These are phyloP conservation scores for Microtus ochrogaster DNA, from an alignment of 2,113 vertebrate species.

Conservation along the genomic window DNA sequence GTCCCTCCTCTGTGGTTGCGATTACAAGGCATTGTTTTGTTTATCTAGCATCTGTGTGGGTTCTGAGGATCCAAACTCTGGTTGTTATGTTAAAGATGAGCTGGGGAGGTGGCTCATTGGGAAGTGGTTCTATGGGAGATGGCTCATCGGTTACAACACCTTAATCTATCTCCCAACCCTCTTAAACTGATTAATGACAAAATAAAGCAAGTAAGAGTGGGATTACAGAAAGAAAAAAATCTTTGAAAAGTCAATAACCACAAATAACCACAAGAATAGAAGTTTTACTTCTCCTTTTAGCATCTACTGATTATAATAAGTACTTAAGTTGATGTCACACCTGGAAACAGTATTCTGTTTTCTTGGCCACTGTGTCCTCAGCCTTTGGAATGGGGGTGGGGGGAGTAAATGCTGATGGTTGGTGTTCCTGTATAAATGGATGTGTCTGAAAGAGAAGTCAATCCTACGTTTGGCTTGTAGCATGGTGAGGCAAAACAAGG, in stretches of 20 bases:
- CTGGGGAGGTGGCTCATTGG: neutral
- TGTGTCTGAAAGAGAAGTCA: neutral
- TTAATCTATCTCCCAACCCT: neutral
- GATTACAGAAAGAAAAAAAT: neutral
- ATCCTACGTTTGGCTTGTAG: neutral
- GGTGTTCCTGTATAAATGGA: neutral
- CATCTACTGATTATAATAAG: neutral
- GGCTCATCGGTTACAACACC: neutral
- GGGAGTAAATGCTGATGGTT: neutral
- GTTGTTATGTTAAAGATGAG: neutral
- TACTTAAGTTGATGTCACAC: neutral
- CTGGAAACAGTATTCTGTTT: neutral
- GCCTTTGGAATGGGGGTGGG: neutral
- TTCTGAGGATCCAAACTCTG: neutral
- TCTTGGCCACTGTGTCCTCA: neutral
- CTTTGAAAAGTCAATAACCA: neutral
- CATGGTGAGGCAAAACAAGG: neutral
- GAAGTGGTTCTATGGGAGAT: too few species aligned
- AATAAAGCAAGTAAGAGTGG: conserved; percentile 11
- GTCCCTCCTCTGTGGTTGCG: too few species aligned
- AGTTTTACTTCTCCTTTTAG: neutral
- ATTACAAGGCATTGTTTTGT: too few species aligned
- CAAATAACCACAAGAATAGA: neutral
- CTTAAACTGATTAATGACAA: neutral
- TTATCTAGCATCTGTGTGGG: too few species aligned